These are phyloP conservation scores for Holacanthella duospinosa DNA, from an alignment of 2,888 invertebrate genomes.

Conservation along the genomic window DNA sequence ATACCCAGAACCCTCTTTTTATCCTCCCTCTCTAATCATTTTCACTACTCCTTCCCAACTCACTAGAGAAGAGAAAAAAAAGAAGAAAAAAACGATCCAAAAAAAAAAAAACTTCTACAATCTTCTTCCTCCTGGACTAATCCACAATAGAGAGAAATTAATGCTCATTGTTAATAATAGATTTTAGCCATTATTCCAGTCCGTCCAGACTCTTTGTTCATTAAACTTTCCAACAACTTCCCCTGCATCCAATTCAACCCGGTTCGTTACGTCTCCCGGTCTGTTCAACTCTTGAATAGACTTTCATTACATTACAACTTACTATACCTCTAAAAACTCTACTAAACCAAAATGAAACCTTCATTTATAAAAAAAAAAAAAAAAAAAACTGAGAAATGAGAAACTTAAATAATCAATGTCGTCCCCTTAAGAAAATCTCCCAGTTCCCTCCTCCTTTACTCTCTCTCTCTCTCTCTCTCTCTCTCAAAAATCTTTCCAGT, in stretches of 20 bases:
- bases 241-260: too few relatives aligned
- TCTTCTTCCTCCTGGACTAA: neutral
- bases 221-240: neutral
- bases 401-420: neutral
- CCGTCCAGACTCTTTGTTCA: neutral
- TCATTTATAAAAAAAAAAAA: too few relatives aligned
- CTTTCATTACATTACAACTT: conserved; percentile 1
- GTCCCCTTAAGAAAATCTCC: neutral
- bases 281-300: neutral
- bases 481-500: too few relatives aligned
- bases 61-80: too few relatives aligned
- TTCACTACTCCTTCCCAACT: conserved; percentile 11
- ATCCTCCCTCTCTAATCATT: conserved; percentile 16
- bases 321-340: too few relatives aligned
- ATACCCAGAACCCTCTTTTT: conserved; percentile 19
- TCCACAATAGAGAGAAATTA: neutral
- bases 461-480: too few relatives aligned
- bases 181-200: conserved; percentile 1
- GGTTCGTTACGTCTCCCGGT: too few relatives aligned
- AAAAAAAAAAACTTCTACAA: neutral
- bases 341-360: too few relatives aligned
- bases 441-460: neutral
- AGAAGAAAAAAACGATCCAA: too few relatives aligned
- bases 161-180: conserved; percentile 5
- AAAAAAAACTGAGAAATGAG: neutral